Conservation (phyloP, 1,140 invertebrate species). For the Elysia chlorotica region DNA sequence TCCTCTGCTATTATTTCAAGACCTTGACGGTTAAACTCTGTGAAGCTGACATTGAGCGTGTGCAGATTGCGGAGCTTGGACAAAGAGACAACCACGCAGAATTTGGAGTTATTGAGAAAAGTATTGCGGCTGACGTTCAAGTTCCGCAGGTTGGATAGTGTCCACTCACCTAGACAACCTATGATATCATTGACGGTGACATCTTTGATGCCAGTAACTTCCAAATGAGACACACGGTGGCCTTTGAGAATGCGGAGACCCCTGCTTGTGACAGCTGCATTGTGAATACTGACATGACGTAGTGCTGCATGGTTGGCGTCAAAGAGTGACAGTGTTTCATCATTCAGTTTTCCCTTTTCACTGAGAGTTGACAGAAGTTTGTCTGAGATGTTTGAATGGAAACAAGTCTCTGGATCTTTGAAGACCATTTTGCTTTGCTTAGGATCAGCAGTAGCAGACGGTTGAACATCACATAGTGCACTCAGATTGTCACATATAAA, state of each 20-base stretch:
- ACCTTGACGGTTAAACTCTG: conserved; percentile 74
- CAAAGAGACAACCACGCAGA: conserved; percentile 62
- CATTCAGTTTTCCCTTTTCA: conserved; percentile 70
- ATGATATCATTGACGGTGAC: conserved; percentile 73
- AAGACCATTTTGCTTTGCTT: conserved; percentile 65
- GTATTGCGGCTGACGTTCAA: conserved; percentile 73
- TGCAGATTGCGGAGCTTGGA: conserved; percentile 67
- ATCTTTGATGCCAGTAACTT: conserved; percentile 68
- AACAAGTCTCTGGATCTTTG: conserved; percentile 70
- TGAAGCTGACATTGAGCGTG: conserved; percentile 74
- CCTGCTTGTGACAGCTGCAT: conserved; percentile 67
- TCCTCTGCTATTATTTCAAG: conserved; percentile 75
- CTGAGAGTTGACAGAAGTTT: conserved; percentile 70
- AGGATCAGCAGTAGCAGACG: conserved; percentile 39
- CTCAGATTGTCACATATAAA: conserved; percentile 74
- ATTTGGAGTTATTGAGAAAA: conserved; percentile 68
- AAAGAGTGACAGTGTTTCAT: conserved; percentile 73
- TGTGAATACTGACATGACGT: conserved; percentile 62
- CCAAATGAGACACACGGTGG: conserved; percentile 70
- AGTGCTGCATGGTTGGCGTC: conserved; percentile 71
- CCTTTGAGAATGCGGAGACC: conserved; percentile 71
- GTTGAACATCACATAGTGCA: conserved; percentile 65
- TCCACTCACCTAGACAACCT: conserved; percentile 76
- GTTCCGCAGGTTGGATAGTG: conserved; percentile 70
- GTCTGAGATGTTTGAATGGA: conserved; percentile 74